phyloP scores from a whole-genome alignment of 92 coral and sea anemone genomes.

The Umimayanthus kanabou region DNA sequence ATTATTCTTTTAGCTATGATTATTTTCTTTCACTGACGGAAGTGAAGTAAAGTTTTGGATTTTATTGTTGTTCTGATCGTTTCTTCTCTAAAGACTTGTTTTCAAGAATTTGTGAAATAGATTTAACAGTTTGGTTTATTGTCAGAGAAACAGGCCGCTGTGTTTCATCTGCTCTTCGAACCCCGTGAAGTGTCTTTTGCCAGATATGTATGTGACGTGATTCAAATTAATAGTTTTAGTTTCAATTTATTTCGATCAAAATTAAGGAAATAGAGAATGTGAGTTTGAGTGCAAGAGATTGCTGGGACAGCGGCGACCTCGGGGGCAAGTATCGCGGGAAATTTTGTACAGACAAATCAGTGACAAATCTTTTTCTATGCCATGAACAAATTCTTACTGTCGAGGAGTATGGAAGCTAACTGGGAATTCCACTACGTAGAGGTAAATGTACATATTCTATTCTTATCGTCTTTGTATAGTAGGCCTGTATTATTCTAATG shows the following conservation, averaged over 20 bases:
- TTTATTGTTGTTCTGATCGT: too few relatives aligned
- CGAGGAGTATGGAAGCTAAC: slow-evolving; percentile 1
- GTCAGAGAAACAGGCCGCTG: neutral
- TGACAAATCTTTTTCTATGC: slow-evolving; percentile 18
- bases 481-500: slow-evolving; percentile 42
- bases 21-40: neutral
- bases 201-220: neutral
- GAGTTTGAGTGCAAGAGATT: neutral
- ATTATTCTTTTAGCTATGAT: neutral
- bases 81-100: neutral
- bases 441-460: slow-evolving; percentile 39
- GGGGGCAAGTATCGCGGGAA: neutral
- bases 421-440: neutral
- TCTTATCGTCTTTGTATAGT: slow-evolving; percentile 41
- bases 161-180: neutral
- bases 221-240: neutral
- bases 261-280: neutral
- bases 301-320: neutral
- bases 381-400: slow-evolving; percentile 19
- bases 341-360: slow-evolving; percentile 34
- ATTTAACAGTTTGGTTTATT: neutral
- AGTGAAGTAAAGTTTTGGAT: slow-evolving; percentile 1
- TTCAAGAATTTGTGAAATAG: neutral
- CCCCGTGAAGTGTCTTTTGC: neutral
- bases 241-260: neutral